phyloP scores from a whole-genome alignment of 2,113 vertebrate genomes.

The Platysternon megacephalum region DNA sequence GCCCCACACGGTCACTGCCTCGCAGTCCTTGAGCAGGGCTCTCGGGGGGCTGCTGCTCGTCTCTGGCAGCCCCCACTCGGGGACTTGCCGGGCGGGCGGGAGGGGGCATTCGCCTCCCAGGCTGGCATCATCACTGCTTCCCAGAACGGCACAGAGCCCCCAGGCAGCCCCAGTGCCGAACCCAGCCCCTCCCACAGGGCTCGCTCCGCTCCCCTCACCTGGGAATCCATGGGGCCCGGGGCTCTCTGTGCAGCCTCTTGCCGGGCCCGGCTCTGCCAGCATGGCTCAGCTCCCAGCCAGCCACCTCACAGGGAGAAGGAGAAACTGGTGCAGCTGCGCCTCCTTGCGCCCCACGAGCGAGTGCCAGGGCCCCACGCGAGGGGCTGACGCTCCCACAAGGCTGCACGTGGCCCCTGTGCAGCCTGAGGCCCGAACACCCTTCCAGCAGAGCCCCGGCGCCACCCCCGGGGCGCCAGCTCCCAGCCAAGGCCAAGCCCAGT shows the following conservation, averaged over 20 bases:
- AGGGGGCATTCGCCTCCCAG: too few species aligned
- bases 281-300: neutral
- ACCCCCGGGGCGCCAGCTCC: fast-evolving
- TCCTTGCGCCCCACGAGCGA: neutral
- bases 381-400: neutral
- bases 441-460: fast-evolving
- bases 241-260: neutral
- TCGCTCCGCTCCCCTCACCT: neutral
- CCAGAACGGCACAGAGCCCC: neutral
- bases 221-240: neutral
- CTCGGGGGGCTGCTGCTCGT: too few species aligned
- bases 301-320: neutral
- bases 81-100: too few species aligned
- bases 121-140: too few species aligned
- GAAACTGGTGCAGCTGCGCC: neutral
- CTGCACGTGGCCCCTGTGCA: too few species aligned
- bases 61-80: neutral
- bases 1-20: too few species aligned
- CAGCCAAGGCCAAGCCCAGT: fast-evolving
- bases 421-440: neutral
- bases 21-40: too few species aligned
- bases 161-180: neutral
- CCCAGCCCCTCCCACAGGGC: too few species aligned
- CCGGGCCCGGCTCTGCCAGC: neutral
- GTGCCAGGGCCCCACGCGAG: neutral